These are phyloP conservation scores for Hippopotamyrus pictus DNA, from an alignment of 2,797 vertebrate genomes.

Conservation along the genomic window DNA sequence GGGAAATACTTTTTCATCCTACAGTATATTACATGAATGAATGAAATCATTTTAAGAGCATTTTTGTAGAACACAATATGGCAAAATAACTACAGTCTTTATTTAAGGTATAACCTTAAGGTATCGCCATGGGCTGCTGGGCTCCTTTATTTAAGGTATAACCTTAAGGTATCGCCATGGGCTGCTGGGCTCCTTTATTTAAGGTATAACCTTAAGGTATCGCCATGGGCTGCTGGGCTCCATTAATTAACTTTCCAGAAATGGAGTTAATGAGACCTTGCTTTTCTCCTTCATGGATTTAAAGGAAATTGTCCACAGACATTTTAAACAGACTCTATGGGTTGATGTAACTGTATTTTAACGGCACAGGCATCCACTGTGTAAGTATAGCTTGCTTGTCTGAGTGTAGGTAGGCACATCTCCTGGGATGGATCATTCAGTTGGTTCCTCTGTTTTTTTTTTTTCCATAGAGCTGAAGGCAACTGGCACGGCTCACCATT, in stretches of 20 bases:
- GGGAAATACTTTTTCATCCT: not conserved
- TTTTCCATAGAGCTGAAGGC: slow-evolving; percentile 77
- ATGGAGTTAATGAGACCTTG: not conserved
- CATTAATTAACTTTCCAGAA: not conserved
- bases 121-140: not conserved
- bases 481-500: slow-evolving; percentile 89
- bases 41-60: not conserved
- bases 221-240: not conserved
- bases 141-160: not conserved
- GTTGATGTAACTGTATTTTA: not conserved
- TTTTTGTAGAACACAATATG: not conserved
- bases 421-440: not conserved
- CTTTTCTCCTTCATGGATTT: not conserved
- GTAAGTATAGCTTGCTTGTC: not conserved
- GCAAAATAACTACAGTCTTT: not conserved
- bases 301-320: not conserved
- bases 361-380: not conserved
- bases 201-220: not conserved
- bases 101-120: not conserved
- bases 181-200: not conserved
- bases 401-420: not conserved
- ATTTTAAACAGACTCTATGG: not conserved
- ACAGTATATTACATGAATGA: not conserved
- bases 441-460: slow-evolving; percentile 9
- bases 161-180: not conserved